These are phyloP conservation scores for Amblyopsis rosae DNA, from an alignment of 2,113 vertebrate species.

Conservation along the genomic window DNA sequence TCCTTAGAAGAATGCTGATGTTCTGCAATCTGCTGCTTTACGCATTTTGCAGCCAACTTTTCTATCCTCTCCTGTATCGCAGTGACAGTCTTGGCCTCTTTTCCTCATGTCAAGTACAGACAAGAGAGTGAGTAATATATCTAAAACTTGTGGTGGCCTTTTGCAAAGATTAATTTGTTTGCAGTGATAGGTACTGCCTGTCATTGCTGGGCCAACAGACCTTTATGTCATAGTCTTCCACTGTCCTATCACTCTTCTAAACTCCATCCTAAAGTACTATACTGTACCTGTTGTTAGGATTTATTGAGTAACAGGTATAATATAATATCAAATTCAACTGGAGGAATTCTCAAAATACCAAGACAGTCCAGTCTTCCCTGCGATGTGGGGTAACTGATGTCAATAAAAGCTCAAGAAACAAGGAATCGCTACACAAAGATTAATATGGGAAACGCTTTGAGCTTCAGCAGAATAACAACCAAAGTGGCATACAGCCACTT, in stretches of 20 bases:
- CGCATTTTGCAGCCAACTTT: conserved; percentile 75
- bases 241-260: conserved; percentile 79
- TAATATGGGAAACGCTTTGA: conserved; percentile 24
- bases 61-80: conserved; percentile 77
- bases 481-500: conserved; percentile 4
- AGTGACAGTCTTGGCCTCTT: conserved; percentile 84
- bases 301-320: conserved; percentile 73
- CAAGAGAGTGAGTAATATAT: conserved; percentile 61
- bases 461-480: conserved; percentile 9
- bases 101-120: conserved; percentile 71
- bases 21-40: conserved; percentile 82
- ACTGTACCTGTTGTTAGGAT: conserved; percentile 63
- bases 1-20: conserved; percentile 90
- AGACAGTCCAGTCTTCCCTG: conserved; percentile 53
- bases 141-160: conserved; percentile 97
- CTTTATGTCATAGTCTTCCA: conserved; percentile 84
- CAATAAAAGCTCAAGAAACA: conserved; percentile 39
- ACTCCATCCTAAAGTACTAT: conserved; percentile 70
- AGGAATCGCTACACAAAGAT: conserved; percentile 46
- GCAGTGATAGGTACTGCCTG: conserved; percentile 85
- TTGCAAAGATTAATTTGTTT: conserved; percentile 96
- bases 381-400: conserved; percentile 49
- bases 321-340: conserved; percentile 68
- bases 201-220: conserved; percentile 88
- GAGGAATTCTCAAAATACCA: conserved; percentile 38